Conservation (phyloP, 2,797 vertebrate genomes). For the Rhodeus uyekii region DNA sequence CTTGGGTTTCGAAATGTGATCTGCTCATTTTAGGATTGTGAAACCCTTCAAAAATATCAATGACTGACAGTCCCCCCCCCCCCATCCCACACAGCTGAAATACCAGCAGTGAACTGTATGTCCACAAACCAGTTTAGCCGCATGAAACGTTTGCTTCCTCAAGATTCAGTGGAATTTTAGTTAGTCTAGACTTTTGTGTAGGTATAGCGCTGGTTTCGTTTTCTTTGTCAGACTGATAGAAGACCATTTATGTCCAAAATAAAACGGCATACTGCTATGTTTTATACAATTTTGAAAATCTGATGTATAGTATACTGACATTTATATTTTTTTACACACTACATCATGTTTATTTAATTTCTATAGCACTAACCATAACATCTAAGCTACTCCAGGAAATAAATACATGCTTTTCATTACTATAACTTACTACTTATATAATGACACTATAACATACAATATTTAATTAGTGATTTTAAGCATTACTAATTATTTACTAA, state of each 20-base stretch:
- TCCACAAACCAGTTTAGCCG: slow-evolving; percentile 34
- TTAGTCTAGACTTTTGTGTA: neutral
- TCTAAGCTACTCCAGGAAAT: neutral
- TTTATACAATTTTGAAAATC: neutral
- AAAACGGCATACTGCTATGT: too few relatives aligned
- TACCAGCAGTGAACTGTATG: neutral
- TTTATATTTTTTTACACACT: neutral
- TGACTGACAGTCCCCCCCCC: slow-evolving; percentile 21
- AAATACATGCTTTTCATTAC: neutral
- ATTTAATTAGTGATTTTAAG: neutral
- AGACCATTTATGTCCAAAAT: neutral
- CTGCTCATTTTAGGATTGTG: slow-evolving; percentile 67
- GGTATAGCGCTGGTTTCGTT: neutral
- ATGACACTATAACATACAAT: neutral
- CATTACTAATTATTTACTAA: neutral
- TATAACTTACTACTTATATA: neutral
- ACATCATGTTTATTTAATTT: neutral
- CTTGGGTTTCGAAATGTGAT: slow-evolving; percentile 58
- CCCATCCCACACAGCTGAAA: slow-evolving; percentile 14
- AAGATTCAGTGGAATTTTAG: neutral
- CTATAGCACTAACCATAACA: neutral
- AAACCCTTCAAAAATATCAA: slow-evolving; percentile 58
- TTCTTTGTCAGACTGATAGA: neutral
- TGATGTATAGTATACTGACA: neutral
- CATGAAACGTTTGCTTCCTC: neutral